Conservation (phyloP, 64 coral and sea anemone genomes). For the Cladopsammia gracilis region DNA sequence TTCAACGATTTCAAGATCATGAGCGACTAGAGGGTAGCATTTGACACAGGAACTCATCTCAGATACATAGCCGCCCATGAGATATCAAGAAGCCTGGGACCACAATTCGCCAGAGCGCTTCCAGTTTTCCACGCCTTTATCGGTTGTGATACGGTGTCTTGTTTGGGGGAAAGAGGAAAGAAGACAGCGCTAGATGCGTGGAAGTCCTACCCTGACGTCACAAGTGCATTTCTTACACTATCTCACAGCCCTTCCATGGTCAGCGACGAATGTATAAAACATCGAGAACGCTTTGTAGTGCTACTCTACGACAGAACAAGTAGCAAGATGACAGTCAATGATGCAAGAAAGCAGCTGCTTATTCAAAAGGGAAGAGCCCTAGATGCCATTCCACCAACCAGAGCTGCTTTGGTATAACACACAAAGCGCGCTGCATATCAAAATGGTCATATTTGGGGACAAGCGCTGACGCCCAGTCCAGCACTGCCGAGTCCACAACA, state of each 20-base stretch:
- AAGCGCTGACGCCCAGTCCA: constrained; percentile 65
- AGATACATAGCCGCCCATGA: constrained; percentile 58
- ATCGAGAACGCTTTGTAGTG: constrained; percentile 36
- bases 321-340: no score
- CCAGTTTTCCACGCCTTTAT: constrained; percentile 57
- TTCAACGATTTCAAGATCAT: neutral
- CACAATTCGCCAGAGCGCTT: constrained; percentile 1
- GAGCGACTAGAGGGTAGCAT: constrained; percentile 23
- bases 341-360: constrained; percentile 45
- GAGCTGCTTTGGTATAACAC: constrained; percentile 64
- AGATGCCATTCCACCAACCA: constrained; percentile 73
- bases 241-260: neutral
- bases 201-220: constrained; percentile 29
- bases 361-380: constrained; percentile 58
- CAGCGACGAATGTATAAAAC: constrained; percentile 36
- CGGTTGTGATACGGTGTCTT: constrained; percentile 47
- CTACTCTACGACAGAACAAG: constrained; percentile 55
- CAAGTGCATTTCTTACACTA: constrained; percentile 15
- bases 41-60: constrained; percentile 52
- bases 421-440: constrained; percentile 74
- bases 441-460: constrained; percentile 78
- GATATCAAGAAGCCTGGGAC: constrained; percentile 27
- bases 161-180: constrained; percentile 22
- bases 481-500: constrained; percentile 65
- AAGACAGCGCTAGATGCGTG: constrained; percentile 30